Evolutionary conservation across 2,113 vertebrate genomes (phyloP), one percentile per base, ranked within the genome.

Genomic region (Telmatochromis brachygnathus): DNA sequence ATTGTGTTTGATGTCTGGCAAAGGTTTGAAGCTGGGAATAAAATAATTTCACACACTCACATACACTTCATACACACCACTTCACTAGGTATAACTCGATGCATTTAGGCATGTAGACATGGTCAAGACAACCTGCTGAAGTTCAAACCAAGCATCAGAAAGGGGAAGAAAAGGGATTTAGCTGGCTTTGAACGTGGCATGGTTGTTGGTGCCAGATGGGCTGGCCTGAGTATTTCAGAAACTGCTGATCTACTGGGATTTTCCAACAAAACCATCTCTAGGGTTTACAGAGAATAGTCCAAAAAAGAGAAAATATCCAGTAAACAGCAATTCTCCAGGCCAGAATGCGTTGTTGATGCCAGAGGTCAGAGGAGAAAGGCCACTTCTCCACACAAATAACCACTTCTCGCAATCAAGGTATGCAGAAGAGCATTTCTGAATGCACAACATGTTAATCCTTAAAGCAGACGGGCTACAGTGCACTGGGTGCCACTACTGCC

Each of bases 1-100:
- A 87, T 81, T 82, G 54, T 85, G 86, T 94, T 93, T 93, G 86
- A 93, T 94, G 89, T 94, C 88, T 85, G 49, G 28, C 54, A 88
- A 77, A 87, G 58, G 56, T 15, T 86, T 87, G 90, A 87, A 65
- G 80, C 23, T 77, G 45, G 45, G 45, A 77, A 51, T 51, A 77
- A 77, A 35, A 87, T 35, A 87, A 87, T 83, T 90, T 85, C n/a
- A 83, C 35, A 65, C 21, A 51, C 30, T n/a, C 79, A 80, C 21
- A 51, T 12, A 28, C 17, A 55, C 51, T 39, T 30, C 54, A 84
- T 49, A 49, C 70, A 2, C 42, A 30, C 9, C 23, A 11, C 42
- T 49, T 75, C 42, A 77, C 23, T 49, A 49, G 42, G 14, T 28
- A 75, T 49, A 28, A 77, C 70, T 49, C 9, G 10, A 7, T n/a